Conservation (phyloP, 2,888 invertebrate genomes). For the Laothoe populi region DNA sequence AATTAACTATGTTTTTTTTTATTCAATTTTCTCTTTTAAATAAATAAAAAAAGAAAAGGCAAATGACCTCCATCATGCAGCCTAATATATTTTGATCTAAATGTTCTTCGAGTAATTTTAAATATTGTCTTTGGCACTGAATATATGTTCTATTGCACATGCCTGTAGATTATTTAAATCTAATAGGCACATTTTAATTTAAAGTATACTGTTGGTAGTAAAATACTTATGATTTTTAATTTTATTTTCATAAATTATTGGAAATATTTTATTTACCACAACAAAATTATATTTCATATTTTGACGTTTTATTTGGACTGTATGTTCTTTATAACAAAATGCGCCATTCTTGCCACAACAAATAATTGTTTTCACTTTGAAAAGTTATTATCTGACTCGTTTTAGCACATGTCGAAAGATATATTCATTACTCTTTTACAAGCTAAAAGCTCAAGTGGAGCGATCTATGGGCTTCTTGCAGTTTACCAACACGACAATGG, state of each 20-base stretch:
- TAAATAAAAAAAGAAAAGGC: no score
- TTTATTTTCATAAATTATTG: neutral
- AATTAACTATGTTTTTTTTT: no score
- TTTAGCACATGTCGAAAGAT: constrained; percentile 79
- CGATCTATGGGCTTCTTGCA: constrained; percentile 83
- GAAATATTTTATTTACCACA: neutral
- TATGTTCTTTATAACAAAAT: neutral
- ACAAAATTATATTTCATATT: neutral
- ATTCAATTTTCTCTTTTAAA: no score
- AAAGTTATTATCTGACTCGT: constrained; percentile 75
- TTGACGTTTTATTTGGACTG: neutral
- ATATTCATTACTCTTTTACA: constrained; percentile 83
- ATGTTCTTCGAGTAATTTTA: no score
- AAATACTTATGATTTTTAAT: neutral
- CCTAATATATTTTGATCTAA: no score
- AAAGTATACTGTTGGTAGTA: no score
- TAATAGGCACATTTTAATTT: no score
- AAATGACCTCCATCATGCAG: no score
- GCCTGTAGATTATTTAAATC: no score
- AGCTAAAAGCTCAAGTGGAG: constrained; percentile 80
- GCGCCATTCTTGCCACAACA: constrained; percentile 53
- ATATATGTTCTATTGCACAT: no score
- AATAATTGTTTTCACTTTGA: constrained; percentile 53
- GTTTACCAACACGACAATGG: constrained; percentile 86
- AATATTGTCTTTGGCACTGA: no score